phyloP scores from a whole-genome alignment of 2,113 vertebrate genomes.

The Bubo blakistoni region DNA sequence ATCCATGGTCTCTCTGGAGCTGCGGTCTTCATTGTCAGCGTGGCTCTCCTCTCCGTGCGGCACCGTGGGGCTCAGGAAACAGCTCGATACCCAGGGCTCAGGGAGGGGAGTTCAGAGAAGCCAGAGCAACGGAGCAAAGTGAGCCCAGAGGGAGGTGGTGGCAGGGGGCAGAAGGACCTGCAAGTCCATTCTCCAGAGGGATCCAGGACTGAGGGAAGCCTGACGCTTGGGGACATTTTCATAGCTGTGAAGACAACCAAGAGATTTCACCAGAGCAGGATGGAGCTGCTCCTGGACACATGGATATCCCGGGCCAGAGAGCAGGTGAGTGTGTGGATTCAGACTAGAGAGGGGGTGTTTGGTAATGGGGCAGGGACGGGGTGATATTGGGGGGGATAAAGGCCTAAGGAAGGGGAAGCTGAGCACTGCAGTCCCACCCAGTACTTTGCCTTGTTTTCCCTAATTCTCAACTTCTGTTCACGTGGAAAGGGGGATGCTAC shows the following conservation, averaged over 20 bases:
- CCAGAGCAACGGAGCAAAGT: accelerated
- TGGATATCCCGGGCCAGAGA: slow-evolving; percentile 86
- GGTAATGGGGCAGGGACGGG: accelerated
- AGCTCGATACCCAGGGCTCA: background rate
- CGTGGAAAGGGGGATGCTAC: background rate
- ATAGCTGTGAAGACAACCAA: slow-evolving; percentile 88
- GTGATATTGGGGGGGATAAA: background rate
- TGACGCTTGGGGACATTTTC: slow-evolving; percentile 78
- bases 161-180: background rate
- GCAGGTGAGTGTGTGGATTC: slow-evolving; percentile 71
- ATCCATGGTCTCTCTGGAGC: slow-evolving; percentile 51
- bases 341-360: background rate
- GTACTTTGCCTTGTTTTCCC: background rate
- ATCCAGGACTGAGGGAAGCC: background rate
- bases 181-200: accelerated
- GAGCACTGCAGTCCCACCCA: background rate
- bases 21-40: background rate
- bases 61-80: background rate
- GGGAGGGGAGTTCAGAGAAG: background rate
- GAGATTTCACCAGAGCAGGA: slow-evolving; percentile 83
- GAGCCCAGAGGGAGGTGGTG: background rate
- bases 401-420: background rate
- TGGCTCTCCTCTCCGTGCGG: slow-evolving; percentile 39
- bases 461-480: background rate
- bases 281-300: slow-evolving; percentile 85